Conservation (phyloP, 2,113 vertebrate species). For the Coreoperca whiteheadi region DNA sequence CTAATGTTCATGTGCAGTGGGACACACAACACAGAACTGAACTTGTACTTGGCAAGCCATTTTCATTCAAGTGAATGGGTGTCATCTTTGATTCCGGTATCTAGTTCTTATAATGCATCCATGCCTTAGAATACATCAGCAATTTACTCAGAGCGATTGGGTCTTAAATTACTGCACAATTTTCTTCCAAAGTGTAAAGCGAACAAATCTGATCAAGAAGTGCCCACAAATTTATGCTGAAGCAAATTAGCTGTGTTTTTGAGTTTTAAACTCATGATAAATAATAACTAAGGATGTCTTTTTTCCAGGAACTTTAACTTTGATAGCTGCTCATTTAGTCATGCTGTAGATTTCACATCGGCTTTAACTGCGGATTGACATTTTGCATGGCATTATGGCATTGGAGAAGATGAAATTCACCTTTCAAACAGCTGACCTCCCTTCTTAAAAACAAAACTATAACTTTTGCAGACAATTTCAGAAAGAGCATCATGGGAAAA, state of each 20-base stretch:
- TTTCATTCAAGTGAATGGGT: background rate
- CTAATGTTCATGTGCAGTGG: background rate
- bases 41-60: background rate
- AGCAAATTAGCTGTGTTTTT: background rate
- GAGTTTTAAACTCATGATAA: background rate
- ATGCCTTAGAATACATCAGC: background rate
- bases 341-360: background rate
- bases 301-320: background rate
- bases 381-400: background rate
- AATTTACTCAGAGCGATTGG: no score
- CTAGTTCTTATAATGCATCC: background rate
- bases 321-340: background rate
- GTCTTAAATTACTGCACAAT: no score
- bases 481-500: background rate
- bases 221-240: background rate
- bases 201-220: no score
- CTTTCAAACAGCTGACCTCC: constrained; percentile 4
- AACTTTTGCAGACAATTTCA: background rate
- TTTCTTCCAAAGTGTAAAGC: no score
- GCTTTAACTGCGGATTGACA: background rate
- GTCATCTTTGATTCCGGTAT: background rate
- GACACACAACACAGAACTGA: no score
- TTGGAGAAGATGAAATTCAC: background rate
- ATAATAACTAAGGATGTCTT: background rate
- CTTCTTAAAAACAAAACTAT: background rate